A percentile compares a stretch with the other conserved stretches of the same genome.
Evolutionary conservation across 2,113 vertebrate species (phyloP).

Genomic region (Syngnathus scovelli): DNA sequence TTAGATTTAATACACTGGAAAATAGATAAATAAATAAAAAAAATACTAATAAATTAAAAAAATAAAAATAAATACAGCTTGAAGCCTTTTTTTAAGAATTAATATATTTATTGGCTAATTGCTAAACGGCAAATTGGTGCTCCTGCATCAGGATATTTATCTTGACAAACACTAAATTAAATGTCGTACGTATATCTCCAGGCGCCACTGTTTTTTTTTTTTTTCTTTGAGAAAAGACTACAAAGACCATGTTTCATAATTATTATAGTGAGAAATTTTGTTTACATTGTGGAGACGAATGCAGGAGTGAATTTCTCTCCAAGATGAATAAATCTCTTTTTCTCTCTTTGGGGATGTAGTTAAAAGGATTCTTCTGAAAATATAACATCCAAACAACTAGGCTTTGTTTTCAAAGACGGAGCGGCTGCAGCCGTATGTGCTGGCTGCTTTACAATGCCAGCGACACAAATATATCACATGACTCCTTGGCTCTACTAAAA

Average conservation of each 20-base stretch:
- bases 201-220: neutral
- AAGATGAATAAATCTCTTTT: neutral
- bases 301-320: neutral
- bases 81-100: no score
- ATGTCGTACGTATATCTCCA: neutral
- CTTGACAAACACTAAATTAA: no score
- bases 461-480: neutral
- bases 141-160: no score
- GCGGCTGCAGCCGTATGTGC: neutral
- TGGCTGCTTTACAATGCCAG: conserved; percentile 1
- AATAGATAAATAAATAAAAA: neutral
- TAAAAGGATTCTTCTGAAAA: neutral
- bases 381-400: neutral
- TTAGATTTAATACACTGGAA: neutral
- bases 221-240: neutral
- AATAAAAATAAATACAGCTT: neutral
- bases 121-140: no score
- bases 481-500: neutral
- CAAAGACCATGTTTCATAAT: neutral
- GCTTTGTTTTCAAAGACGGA: conserved; percentile 1
- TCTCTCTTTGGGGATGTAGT: neutral
- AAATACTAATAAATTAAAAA: no score
- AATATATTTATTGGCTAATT: no score
- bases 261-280: neutral
- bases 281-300: neutral